A percentile compares a stretch with the other conserved stretches of the same genome.
phyloP scores from a whole-genome alignment of 2,113 vertebrate genomes.

The Microtus richardsoni region DNA sequence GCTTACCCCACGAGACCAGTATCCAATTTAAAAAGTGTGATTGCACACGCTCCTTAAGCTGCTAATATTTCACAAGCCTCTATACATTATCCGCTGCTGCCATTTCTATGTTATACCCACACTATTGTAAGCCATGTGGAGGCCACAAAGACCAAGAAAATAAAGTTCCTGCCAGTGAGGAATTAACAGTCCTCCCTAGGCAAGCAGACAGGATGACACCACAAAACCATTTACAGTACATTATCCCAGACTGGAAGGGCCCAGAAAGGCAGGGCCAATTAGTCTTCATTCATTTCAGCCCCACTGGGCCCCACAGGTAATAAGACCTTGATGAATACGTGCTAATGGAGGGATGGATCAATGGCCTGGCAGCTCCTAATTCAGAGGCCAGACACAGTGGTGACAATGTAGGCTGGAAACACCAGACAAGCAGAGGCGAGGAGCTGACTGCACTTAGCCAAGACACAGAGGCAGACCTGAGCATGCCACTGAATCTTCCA shows the following conservation, averaged over 20 bases:
- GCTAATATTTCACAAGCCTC: background rate
- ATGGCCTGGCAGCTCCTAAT: background rate
- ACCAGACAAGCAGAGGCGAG: background rate
- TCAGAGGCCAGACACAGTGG: background rate
- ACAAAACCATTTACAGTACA: conserved; percentile 24
- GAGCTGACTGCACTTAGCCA: background rate
- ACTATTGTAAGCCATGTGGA: background rate
- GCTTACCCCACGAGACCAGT: background rate
- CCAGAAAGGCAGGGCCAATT: background rate
- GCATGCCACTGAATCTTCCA: background rate
- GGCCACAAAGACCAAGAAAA: conserved; percentile 25
- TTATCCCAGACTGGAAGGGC: background rate
- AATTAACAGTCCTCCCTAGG: conserved; percentile 11
- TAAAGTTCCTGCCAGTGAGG: conserved; percentile 34
- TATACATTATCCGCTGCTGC: background rate
- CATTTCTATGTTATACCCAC: background rate
- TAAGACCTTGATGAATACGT: conserved; percentile 53
- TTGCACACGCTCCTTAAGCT: background rate
- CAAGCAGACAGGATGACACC: conserved; percentile 14
- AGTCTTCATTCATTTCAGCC: background rate
- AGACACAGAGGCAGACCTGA: background rate
- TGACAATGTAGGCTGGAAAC: background rate
- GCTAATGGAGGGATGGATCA: conserved; percentile 21
- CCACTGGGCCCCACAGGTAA: background rate
- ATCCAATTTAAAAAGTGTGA: conserved; percentile 4